Evolutionary conservation across 2,113 vertebrate species (phyloP).

Genomic region (Megatriorchis doriae): DNA sequence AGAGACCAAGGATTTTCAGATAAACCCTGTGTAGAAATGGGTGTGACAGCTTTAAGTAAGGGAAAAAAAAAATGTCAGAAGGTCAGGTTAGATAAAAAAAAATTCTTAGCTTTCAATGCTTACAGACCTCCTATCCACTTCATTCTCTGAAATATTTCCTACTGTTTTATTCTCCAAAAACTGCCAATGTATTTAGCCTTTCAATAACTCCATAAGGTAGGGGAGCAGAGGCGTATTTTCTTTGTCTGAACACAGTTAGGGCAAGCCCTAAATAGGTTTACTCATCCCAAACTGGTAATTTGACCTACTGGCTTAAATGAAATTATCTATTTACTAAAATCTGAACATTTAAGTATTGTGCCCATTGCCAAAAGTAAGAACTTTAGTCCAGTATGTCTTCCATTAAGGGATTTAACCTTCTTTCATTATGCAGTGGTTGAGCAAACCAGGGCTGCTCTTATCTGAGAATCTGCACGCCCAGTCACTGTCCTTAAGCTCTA

Average conservation of each 20-base stretch:
- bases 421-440: neutral
- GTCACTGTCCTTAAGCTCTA: neutral
- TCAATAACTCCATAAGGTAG: neutral
- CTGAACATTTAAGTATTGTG: neutral
- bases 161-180: neutral
- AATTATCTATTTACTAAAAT: neutral
- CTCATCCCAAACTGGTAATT: neutral
- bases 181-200: neutral
- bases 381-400: neutral
- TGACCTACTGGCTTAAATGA: neutral
- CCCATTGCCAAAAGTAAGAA: neutral
- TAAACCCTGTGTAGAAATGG: neutral
- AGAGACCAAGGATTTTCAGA: neutral
- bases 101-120: neutral
- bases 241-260: neutral
- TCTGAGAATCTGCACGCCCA: neutral
- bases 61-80: neutral
- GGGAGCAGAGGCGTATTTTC: neutral
- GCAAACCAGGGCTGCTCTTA: neutral
- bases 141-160: neutral
- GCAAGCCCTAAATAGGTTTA: neutral
- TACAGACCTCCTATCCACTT: neutral
- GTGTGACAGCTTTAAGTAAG: neutral
- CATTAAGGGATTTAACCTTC: neutral
- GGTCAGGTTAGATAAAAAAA: neutral